Conservation (phyloP, 2,113 vertebrate species). For the Anguilla japonica region DNA sequence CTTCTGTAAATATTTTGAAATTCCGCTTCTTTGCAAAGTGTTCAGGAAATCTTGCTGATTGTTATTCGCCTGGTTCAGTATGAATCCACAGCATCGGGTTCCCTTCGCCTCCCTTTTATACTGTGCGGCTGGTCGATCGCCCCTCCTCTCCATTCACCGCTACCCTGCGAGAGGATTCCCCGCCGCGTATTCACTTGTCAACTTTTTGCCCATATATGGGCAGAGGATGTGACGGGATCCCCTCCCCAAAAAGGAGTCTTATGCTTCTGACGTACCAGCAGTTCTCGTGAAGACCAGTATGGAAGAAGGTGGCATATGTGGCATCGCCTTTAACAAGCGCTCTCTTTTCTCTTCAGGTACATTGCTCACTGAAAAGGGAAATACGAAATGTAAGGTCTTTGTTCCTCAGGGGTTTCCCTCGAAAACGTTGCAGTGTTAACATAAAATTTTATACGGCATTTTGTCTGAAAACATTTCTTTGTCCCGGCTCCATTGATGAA, state of each 20-base stretch:
- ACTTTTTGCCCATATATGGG: conserved; percentile 97
- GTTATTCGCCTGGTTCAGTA: conserved; percentile 69
- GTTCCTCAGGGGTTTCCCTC: background rate
- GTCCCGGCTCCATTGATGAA: too few species aligned
- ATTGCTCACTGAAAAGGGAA: conserved; percentile 9
- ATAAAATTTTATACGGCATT: background rate
- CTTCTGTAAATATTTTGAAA: conserved; percentile 48
- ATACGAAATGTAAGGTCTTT: background rate
- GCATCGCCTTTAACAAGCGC: background rate
- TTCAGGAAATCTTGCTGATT: conserved; percentile 46
- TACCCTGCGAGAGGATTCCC: conserved; percentile 97
- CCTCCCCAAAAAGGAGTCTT: conserved; percentile 81
- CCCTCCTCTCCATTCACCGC: conserved; percentile 90
- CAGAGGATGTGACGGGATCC: conserved; percentile 93
- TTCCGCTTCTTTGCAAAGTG: conserved; percentile 55
- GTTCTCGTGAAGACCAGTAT: conserved; percentile 47
- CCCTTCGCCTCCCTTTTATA: conserved; percentile 82
- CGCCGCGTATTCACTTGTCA: conserved; percentile 80
- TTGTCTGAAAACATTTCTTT: too few species aligned
- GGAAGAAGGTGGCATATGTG: conserved; percentile 3
- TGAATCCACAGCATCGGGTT: conserved; percentile 71
- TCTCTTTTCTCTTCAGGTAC: background rate
- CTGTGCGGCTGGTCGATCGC: conserved; percentile 73
- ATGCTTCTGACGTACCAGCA: conserved; percentile 81
- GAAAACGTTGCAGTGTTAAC: background rate